Evolutionary conservation across 2,888 invertebrate genomes (phyloP).

Genomic region (Xestia ashworthii): DNA sequence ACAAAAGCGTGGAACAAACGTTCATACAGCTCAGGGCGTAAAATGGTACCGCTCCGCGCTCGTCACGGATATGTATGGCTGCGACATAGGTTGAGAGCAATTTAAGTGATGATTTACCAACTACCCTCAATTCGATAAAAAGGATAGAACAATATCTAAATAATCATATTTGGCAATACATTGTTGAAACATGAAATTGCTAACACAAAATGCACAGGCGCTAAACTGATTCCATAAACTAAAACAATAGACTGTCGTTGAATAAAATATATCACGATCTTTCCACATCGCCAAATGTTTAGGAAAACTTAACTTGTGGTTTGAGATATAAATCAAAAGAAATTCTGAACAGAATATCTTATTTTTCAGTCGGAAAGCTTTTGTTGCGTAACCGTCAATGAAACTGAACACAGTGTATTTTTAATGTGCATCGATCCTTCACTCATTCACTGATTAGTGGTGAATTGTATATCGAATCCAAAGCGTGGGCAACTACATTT

Average conservation of each 20-base stretch:
- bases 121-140: background rate
- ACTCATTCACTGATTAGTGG: background rate
- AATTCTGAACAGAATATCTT: constrained; percentile 21
- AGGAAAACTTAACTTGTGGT: background rate
- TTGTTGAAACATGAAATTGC: constrained; percentile 17
- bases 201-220: constrained; percentile 34
- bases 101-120: background rate
- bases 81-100: too few species aligned
- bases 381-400: constrained; percentile 4
- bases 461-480: background rate
- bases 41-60: too few species aligned
- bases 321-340: constrained; percentile 38
- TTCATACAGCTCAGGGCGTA: too few species aligned
- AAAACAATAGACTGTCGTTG: constrained; percentile 8
- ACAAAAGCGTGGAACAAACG: too few species aligned
- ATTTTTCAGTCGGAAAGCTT: background rate
- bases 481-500: background rate
- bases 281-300: constrained; percentile 14
- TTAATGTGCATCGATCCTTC: background rate
- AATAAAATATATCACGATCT: constrained; percentile 39
- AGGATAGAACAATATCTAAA: background rate
- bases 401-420: background rate
- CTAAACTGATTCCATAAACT: constrained; percentile 15
- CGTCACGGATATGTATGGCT: too few species aligned
- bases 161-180: background rate